Conservation (phyloP, 92 coral and sea anemone species). For the Actinostola sp. region DNA sequence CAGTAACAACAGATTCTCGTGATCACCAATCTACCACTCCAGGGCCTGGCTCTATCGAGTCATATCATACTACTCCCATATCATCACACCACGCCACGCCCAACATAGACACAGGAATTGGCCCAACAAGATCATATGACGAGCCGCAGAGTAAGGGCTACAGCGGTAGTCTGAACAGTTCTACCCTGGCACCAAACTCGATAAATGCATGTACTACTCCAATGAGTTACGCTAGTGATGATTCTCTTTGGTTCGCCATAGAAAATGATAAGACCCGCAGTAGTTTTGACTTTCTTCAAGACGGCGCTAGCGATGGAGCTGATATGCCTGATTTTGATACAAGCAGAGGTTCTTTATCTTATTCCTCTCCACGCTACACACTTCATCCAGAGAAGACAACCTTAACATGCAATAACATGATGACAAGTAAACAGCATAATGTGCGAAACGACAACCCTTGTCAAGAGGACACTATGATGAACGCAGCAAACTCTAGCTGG, state of each 20-base stretch:
- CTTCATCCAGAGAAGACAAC: background rate
- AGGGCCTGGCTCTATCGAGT: background rate
- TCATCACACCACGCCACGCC: background rate
- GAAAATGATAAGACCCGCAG: slow-evolving; percentile 10
- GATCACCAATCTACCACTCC: slow-evolving; percentile 1
- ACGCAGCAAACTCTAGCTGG: background rate
- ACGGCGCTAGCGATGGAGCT: background rate
- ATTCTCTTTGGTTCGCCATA: slow-evolving; percentile 38
- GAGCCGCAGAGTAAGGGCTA: no score
- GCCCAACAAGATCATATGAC: no score
- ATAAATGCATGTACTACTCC: background rate
- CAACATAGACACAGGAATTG: no score
- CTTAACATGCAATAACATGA: background rate
- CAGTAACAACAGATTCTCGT: slow-evolving; percentile 7
- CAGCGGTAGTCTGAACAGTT: background rate
- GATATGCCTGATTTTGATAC: no score
- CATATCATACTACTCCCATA: background rate
- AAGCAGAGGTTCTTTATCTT: no score
- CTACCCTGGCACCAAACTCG: background rate
- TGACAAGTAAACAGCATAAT: background rate
- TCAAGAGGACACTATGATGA: slow-evolving; percentile 1
- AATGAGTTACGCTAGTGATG: slow-evolving; percentile 32
- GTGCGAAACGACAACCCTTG: background rate
- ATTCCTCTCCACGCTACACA: no score
- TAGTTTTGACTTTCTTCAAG: background rate